Base-by-base conservation (phyloP, 2,888 invertebrate genomes). In the Dicyrtoma fusca region DNA sequence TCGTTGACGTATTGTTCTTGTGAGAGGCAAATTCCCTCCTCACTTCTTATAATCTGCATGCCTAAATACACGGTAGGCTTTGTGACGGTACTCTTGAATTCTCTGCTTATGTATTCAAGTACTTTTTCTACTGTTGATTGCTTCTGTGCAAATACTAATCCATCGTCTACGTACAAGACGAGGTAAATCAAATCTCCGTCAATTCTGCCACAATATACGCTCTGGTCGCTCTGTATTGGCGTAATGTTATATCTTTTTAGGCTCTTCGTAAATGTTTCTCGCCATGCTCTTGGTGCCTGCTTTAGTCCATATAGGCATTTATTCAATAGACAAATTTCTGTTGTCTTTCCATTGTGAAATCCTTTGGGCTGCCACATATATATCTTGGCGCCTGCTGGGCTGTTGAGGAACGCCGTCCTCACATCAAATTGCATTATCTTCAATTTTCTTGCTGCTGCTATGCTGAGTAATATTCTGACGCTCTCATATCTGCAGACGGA, bases 301-400 rank as follows among this genome's bases (percentile, higher is more conserved):
- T 79, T 79, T 1, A 81, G 69, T 8, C 79, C 79, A 66, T 81
- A 81, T 1, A 81, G 19, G 17, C 69, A 64, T 57, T 74, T 75
- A 1, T 55, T 19, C 0, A 80, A 68, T 57, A 45, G 66, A 45
- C 74, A 76, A 8, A 72, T 65, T 8, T 19, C 69, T 19, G 13
- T 17, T 8, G 1, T 23, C 13, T 6, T 4, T 17, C 49, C 25
- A 1, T 49, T n/a, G 3, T 3, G 3, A 65, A 34, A 75, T 6
- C 70, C 66, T 13, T 64, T 55, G 17, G 70, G 75, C 13, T 59
- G 69, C 0, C 42, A n/a, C 59, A 74, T 70, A 45, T 72, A 72
- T 14, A 72, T 68, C 1, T 6, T 21, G 44, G 73, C 72, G 11
- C 72, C 59, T 11, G 72, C 47, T 1, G 68, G 1, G 0, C 55